phyloP scores from a whole-genome alignment of 2,888 invertebrate genomes.

The Seladonia tumulorum region DNA sequence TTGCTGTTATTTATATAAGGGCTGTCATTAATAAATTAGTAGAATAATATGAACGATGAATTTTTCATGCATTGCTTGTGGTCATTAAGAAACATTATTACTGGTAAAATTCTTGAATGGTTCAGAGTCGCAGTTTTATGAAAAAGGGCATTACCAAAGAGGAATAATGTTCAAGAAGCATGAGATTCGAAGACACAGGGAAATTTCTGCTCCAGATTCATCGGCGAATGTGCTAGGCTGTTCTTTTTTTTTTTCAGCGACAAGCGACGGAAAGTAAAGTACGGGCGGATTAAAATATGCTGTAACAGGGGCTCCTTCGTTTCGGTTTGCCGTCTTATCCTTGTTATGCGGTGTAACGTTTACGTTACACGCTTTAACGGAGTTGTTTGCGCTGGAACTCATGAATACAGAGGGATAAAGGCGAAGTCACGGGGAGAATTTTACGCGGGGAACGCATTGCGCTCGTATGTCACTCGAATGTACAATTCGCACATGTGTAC shows the following conservation, averaged over 20 bases:
- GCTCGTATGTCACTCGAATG: slow-evolving; percentile 17
- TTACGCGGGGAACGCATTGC: slow-evolving; percentile 30
- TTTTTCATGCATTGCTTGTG: too few species aligned
- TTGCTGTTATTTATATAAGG: too few species aligned
- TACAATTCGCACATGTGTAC: slow-evolving; percentile 34
- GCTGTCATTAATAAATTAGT: too few species aligned
- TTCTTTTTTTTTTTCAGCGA: not conserved
- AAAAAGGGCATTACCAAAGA: not conserved
- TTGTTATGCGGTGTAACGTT: slow-evolving; percentile 44
- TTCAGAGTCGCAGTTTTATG: not conserved
- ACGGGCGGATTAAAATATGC: slow-evolving; percentile 18
- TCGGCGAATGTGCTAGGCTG: not conserved
- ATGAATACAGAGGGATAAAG: slow-evolving; percentile 32
- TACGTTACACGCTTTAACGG: slow-evolving; percentile 36
- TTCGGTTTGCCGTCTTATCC: slow-evolving; percentile 3
- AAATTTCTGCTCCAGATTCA: not conserved
- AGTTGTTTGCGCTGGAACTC: slow-evolving; percentile 35
- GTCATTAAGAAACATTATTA: too few species aligned
- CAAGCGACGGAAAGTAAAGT: not conserved
- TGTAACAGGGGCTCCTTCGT: slow-evolving; percentile 19
- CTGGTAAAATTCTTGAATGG: too few species aligned
- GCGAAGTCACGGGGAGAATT: slow-evolving; percentile 33
- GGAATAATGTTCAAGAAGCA: not conserved
- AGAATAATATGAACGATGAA: too few species aligned
- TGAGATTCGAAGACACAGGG: not conserved